Percentiles rank a stretch among this genome's conserved stretches.
These are phyloP conservation scores for Drosophila mayaguana DNA, from an alignment of 2,888 invertebrate species.

Conservation along the genomic window DNA sequence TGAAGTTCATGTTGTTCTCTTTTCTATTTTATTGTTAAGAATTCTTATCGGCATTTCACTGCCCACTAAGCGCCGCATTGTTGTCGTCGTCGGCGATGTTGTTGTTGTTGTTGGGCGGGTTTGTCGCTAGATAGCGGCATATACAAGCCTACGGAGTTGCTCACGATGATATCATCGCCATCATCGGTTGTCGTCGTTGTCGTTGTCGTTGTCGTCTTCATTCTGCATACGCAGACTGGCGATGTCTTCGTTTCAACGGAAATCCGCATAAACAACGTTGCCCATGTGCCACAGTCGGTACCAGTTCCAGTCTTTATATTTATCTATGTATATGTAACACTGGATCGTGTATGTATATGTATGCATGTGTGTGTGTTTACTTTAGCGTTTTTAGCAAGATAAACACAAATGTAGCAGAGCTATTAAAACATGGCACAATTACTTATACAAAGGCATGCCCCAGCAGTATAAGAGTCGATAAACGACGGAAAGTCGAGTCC, in stretches of 20 bases:
- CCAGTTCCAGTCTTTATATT: conserved; percentile 16
- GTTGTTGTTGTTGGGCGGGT: conserved; percentile 45
- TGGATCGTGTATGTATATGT: not conserved
- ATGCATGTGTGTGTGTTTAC: conserved; percentile 63
- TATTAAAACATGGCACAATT: conserved; percentile 66
- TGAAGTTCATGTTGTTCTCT: conserved; percentile 25
- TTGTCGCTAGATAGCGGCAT: conserved; percentile 64
- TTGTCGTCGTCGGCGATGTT: conserved; percentile 26
- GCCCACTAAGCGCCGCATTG: conserved; percentile 43
- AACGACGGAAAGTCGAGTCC: conserved; percentile 11
- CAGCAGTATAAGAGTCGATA: conserved; percentile 29
- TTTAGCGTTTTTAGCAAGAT: conserved; percentile 74
- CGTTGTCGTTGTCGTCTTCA: conserved; percentile 39
- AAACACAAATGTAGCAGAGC: conserved; percentile 57
- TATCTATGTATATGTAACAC: conserved; percentile 13
- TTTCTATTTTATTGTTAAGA: conserved; percentile 25
- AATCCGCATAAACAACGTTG: conserved; percentile 80
- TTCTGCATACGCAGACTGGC: conserved; percentile 54
- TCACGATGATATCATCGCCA: conserved; percentile 70
- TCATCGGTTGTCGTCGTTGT: conserved; percentile 42
- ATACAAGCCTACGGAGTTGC: conserved; percentile 57
- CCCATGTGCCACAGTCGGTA: conserved; percentile 51
- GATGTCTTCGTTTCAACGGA: conserved; percentile 69
- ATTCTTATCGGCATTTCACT: conserved; percentile 58
- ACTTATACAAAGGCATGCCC: conserved; percentile 41